Evolutionary conservation across 2,797 vertebrate species (phyloP).

Genomic region (Triplophysa bombifrons): DNA sequence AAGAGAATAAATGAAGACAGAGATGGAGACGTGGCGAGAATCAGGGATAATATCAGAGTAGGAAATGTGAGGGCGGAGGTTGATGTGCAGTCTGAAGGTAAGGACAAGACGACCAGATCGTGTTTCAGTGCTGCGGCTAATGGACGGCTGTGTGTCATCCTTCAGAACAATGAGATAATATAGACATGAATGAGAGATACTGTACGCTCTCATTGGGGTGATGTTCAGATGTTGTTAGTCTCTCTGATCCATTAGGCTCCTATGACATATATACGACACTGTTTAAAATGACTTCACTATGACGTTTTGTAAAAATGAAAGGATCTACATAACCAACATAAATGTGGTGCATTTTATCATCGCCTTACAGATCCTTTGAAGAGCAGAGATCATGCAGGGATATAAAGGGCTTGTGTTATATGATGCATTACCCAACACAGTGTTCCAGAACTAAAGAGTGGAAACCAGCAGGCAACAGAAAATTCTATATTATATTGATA

Average conservation of each 20-base stretch:
- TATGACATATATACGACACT: slow-evolving; percentile 52
- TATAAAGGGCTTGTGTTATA: slow-evolving; percentile 48
- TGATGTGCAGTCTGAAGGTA: slow-evolving; percentile 44
- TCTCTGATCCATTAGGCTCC: slow-evolving; percentile 49
- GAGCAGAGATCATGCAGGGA: slow-evolving; percentile 21
- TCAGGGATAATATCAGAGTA: slow-evolving; percentile 28
- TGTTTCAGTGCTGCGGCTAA: slow-evolving; percentile 42
- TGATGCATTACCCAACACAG: slow-evolving; percentile 56
- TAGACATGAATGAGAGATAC: slow-evolving; percentile 48
- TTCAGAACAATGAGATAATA: slow-evolving; percentile 61
- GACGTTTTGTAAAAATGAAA: slow-evolving; percentile 51
- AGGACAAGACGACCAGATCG: slow-evolving; percentile 42
- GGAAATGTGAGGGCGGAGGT: slow-evolving; percentile 20
- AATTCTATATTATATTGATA: background rate
- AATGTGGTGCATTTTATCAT: slow-evolving; percentile 66
- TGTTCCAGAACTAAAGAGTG: slow-evolving; percentile 17
- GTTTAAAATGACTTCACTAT: slow-evolving; percentile 58
- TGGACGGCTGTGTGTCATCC: slow-evolving; percentile 55
- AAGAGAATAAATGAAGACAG: slow-evolving; percentile 22
- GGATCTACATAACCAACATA: slow-evolving; percentile 59
- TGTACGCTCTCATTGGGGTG: slow-evolving; percentile 34
- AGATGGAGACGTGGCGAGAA: background rate
- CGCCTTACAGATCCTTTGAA: slow-evolving; percentile 51
- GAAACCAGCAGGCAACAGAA: background rate
- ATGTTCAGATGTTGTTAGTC: slow-evolving; percentile 47